A percentile compares a stretch with the other conserved stretches of the same genome.
These are phyloP conservation scores for Synergus japonicus DNA, from an alignment of 2,888 invertebrate species.

Conservation along the genomic window DNA sequence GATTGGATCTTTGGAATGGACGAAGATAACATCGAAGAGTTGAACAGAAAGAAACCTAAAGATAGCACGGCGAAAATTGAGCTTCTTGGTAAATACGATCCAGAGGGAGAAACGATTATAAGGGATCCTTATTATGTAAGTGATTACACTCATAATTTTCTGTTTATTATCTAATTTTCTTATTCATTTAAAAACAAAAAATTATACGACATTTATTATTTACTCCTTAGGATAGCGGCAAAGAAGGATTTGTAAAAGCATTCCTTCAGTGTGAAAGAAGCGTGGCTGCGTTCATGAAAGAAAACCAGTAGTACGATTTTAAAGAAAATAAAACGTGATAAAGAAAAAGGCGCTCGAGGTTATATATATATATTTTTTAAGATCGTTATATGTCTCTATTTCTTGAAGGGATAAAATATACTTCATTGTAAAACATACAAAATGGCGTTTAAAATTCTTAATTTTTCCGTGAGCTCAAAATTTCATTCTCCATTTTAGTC, in stretches of 20 bases:
- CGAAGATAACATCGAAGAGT: constrained; percentile 87
- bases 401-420: too few relatives aligned
- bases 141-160: constrained; percentile 48
- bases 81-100: constrained; percentile 92
- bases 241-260: constrained; percentile 86
- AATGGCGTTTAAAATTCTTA: too few relatives aligned
- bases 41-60: constrained; percentile 82
- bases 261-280: constrained; percentile 86
- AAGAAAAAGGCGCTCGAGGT: too few relatives aligned
- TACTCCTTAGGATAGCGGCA: constrained; percentile 80
- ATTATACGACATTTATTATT: constrained; percentile 18
- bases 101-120: constrained; percentile 88
- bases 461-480: too few relatives aligned
- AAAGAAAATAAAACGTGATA: too few relatives aligned
- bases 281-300: constrained; percentile 81
- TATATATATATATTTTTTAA: not conserved
- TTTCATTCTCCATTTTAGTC: too few relatives aligned
- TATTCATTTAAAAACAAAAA: constrained; percentile 28
- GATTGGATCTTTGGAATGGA: constrained; percentile 98
- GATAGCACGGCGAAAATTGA: constrained; percentile 85
- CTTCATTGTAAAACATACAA: too few relatives aligned
- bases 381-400: not conserved
- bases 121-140: constrained; percentile 96
- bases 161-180: constrained; percentile 6
- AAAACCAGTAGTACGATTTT: not conserved